Evolutionary conservation across 2,888 invertebrate genomes (phyloP).

Genomic region (Caenorhabditis sulstoni): DNA sequence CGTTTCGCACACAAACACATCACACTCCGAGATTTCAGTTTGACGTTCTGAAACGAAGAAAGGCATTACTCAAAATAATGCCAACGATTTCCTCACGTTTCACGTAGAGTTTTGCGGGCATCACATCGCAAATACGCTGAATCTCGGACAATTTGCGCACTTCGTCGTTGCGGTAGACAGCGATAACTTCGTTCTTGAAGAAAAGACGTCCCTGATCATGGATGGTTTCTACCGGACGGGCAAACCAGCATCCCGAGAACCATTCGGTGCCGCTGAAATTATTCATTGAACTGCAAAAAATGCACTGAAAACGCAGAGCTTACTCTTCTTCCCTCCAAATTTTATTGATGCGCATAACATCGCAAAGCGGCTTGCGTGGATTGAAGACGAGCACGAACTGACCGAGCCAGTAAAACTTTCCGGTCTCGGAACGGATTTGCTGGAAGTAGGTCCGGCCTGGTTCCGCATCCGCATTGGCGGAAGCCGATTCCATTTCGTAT

Average conservation of each 20-base stretch:
- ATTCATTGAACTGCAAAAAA: slow-evolving; percentile 9
- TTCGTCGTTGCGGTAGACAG: slow-evolving; percentile 85
- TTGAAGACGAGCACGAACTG: slow-evolving; percentile 94
- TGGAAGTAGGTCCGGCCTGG: slow-evolving; percentile 60
- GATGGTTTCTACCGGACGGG: slow-evolving; percentile 91
- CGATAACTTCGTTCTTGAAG: slow-evolving; percentile 89
- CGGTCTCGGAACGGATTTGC: slow-evolving; percentile 59
- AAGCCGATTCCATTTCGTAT: slow-evolving; percentile 13
- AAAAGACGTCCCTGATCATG: slow-evolving; percentile 85
- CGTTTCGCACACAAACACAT: slow-evolving; percentile 87
- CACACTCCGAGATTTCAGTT: slow-evolving; percentile 93
- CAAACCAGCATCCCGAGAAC: slow-evolving; percentile 94
- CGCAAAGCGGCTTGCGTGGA: slow-evolving; percentile 91
- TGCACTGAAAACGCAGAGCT: slow-evolving; percentile 5
- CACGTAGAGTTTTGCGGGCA: slow-evolving; percentile 89
- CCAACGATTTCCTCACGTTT: slow-evolving; percentile 63
- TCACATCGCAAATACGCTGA: slow-evolving; percentile 91
- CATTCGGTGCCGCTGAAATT: slow-evolving; percentile 89
- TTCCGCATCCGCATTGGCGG: slow-evolving; percentile 35
- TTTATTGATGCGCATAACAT: slow-evolving; percentile 93
- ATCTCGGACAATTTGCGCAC: slow-evolving; percentile 92
- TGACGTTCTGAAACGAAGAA: slow-evolving; percentile 86
- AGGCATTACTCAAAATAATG: too few relatives aligned
- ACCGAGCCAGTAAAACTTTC: slow-evolving; percentile 83
- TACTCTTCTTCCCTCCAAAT: slow-evolving; percentile 91